These are phyloP conservation scores for Cyaniris semiargus DNA, from an alignment of 2,888 invertebrate species.

Conservation along the genomic window DNA sequence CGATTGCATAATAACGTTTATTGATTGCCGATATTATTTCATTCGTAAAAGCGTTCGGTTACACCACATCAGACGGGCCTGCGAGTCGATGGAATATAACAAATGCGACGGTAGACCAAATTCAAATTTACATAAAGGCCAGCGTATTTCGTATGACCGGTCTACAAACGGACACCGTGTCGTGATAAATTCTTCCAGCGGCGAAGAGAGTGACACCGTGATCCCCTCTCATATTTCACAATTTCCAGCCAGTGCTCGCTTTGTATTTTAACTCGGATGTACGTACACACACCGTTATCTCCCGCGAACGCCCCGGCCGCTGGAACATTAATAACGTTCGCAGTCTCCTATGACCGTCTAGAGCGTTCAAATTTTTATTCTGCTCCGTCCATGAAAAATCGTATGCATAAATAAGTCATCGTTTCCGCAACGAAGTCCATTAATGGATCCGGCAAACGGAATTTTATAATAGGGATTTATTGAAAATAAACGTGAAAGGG, in stretches of 20 bases:
- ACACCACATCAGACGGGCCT: neutral
- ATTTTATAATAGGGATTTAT: constrained; percentile 53
- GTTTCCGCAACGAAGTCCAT: constrained; percentile 39
- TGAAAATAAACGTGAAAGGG: constrained; percentile 38
- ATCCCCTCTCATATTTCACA: constrained; percentile 68
- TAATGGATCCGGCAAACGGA: constrained; percentile 48
- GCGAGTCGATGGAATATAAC: constrained; percentile 2
- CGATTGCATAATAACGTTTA: neutral
- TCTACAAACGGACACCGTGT: constrained; percentile 53
- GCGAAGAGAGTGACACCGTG: constrained; percentile 60
- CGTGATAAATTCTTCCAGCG: constrained; percentile 63
- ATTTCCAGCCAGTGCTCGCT: constrained; percentile 54
- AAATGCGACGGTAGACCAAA: constrained; percentile 13
- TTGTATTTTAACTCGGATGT: constrained; percentile 52
- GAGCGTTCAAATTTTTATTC: constrained; percentile 41
- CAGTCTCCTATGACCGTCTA: constrained; percentile 46
- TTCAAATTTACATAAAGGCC: constrained; percentile 39
- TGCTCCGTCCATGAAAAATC: constrained; percentile 40
- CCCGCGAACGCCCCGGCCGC: constrained; percentile 43
- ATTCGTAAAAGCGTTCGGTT: neutral
- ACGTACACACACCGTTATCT: constrained; percentile 43
- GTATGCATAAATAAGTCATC: constrained; percentile 38
- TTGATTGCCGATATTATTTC: constrained; percentile 3
- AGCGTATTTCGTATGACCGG: constrained; percentile 48
- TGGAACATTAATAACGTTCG: constrained; percentile 54